These are phyloP conservation scores for Crematogaster levior DNA, from an alignment of 2,888 invertebrate genomes.

Conservation along the genomic window DNA sequence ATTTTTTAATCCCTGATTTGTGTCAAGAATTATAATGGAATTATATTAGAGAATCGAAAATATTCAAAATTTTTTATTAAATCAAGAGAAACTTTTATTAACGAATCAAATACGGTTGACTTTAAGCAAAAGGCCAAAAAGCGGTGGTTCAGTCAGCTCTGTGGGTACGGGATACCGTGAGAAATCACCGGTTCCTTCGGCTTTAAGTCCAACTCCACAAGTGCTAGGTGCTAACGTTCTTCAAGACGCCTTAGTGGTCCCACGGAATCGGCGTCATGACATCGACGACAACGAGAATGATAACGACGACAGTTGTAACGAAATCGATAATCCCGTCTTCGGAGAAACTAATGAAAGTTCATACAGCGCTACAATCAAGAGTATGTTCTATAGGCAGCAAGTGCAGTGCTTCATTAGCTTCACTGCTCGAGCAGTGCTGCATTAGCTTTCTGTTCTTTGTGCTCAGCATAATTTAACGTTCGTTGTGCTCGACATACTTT, in stretches of 20 bases:
- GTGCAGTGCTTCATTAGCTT: too few relatives aligned
- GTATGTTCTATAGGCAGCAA: slow-evolving; percentile 80
- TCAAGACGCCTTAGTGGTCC: slow-evolving; percentile 84
- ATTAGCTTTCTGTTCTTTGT: neutral
- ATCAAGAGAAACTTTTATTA: neutral
- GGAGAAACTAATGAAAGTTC: slow-evolving; percentile 81
- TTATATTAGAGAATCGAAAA: neutral
- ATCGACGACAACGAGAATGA: slow-evolving; percentile 81
- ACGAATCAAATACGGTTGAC: neutral
- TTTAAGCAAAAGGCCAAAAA: slow-evolving; percentile 81
- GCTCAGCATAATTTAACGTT: slow-evolving; percentile 8
- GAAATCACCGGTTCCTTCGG: slow-evolving; percentile 82
- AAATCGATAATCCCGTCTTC: slow-evolving; percentile 86
- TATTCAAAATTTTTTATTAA: neutral
- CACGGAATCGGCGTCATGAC: slow-evolving; percentile 84
- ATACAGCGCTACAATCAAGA: slow-evolving; percentile 88
- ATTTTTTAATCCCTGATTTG: neutral
- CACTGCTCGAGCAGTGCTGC: neutral
- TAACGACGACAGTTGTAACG: slow-evolving; percentile 85
- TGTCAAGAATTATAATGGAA: neutral
- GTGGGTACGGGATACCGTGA: slow-evolving; percentile 83
- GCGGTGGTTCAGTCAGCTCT: slow-evolving; percentile 82
- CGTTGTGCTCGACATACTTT: neutral
- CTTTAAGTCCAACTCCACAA: slow-evolving; percentile 82
- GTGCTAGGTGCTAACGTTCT: slow-evolving; percentile 87